phyloP scores from a whole-genome alignment of 2,888 invertebrate species.

The Labia minor region DNA sequence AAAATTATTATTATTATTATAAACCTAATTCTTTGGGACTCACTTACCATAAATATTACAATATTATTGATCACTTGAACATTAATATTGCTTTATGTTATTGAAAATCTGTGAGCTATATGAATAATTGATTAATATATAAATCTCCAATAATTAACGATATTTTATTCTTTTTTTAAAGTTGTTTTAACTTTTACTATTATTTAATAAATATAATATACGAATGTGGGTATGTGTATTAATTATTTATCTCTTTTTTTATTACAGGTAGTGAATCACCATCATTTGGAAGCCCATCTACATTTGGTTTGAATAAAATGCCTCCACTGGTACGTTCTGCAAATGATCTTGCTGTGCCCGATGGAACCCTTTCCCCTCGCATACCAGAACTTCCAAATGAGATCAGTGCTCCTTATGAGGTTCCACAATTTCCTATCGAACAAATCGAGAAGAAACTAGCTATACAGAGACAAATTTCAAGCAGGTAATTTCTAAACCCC shows the following conservation, averaged over 20 bases:
- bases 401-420: constrained; percentile 91
- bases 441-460: constrained; percentile 88
- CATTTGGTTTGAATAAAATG: constrained; percentile 29
- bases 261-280: constrained; percentile 58
- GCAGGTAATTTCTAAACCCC: constrained; percentile 72
- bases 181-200: no score
- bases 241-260: constrained; percentile 15
- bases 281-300: constrained; percentile 36
- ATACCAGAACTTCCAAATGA: constrained; percentile 60
- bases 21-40: no score
- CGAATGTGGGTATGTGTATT: no score
- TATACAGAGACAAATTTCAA: constrained; percentile 77
- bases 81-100: no score
- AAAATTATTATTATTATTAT: no score
- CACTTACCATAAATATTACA: no score
- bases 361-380: constrained; percentile 40
- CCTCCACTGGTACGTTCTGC: constrained; percentile 29
- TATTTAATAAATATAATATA: no score
- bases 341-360: constrained; percentile 25
- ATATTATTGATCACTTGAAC: no score
- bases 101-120: no score
- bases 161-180: no score
- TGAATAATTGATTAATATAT: no score
- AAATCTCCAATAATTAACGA: no score
- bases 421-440: constrained; percentile 96